These are phyloP conservation scores for Halocaridina rubra DNA, from an alignment of 2,888 invertebrate species.

Conservation along the genomic window DNA sequence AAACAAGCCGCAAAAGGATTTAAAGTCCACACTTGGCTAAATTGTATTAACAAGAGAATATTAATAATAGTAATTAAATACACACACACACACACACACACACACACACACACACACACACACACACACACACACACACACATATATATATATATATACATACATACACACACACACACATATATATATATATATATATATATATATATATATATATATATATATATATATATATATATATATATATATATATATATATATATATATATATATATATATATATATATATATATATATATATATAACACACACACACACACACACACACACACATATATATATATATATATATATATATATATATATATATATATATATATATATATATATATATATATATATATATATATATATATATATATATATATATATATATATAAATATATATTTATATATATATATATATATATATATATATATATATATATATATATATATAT, in stretches of 20 bases:
- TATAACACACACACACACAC: neutral
- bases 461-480: constrained; percentile 16
- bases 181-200: constrained; percentile 25
- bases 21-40: no score
- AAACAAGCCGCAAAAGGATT: no score
- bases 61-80: no score
- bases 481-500: neutral
- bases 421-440: neutral
- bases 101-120: neutral
- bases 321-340: neutral
- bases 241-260: neutral
- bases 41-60: no score
- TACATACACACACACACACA: neutral
- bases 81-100: no score
- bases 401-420: neutral
- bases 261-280: neutral
- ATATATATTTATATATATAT: constrained; percentile 39
- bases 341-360: neutral
- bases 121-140: neutral
- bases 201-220: constrained; percentile 25
- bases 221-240: constrained; percentile 11
- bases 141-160: neutral
- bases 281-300: neutral
- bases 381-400: neutral
- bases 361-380: neutral